Conservation (phyloP, 2,113 vertebrate genomes). For the Rhinopomastus cyanomelas region DNA sequence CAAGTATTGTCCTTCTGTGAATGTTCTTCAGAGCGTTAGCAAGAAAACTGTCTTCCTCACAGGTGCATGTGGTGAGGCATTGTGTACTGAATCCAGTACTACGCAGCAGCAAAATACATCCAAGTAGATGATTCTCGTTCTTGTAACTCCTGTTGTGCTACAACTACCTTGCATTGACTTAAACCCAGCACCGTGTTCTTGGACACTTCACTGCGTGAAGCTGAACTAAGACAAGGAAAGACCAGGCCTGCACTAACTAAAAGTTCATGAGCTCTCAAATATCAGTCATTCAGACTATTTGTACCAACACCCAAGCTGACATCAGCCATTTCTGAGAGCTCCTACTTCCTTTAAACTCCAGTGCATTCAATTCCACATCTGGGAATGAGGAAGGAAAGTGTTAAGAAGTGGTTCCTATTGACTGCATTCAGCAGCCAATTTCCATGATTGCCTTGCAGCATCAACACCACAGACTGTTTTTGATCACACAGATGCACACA, state of each 20-base stretch:
- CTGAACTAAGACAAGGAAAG: neutral
- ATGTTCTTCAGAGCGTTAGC: neutral
- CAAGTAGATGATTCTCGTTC: neutral
- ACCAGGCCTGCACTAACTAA: fast-evolving
- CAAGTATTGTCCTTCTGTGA: neutral
- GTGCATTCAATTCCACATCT: neutral
- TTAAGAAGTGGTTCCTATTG: neutral
- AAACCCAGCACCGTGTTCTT: neutral
- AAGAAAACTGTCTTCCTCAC: neutral
- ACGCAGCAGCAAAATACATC: fast-evolving
- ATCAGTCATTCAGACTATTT: neutral
- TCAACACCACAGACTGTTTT: fast-evolving
- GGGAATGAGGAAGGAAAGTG: neutral
- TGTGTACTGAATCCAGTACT: fast-evolving
- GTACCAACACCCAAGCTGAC: neutral
- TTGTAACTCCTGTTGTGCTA: neutral
- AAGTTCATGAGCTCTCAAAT: neutral
- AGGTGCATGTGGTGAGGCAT: fast-evolving
- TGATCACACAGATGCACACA: neutral
- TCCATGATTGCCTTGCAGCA: neutral
- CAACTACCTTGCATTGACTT: fast-evolving
- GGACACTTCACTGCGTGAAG: neutral
- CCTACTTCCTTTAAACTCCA: neutral
- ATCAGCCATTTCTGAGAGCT: neutral
- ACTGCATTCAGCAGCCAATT: neutral